These are phyloP conservation scores for Trisateles emortualis DNA, from an alignment of 2,888 invertebrate genomes.

Conservation along the genomic window DNA sequence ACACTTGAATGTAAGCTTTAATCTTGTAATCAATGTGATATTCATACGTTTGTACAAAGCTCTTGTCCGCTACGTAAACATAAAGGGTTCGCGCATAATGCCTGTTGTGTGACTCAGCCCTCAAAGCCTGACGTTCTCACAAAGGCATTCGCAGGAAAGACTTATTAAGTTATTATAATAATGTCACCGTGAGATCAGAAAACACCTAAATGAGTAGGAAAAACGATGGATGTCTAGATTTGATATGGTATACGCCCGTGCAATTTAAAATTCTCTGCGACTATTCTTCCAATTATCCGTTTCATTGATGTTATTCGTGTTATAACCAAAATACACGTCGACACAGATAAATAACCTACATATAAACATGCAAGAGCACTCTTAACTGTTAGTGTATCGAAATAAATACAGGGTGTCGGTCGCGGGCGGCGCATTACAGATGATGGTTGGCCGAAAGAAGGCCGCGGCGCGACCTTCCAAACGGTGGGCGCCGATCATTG, in stretches of 20 bases:
- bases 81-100: constrained; percentile 68
- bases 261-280: constrained; percentile 60
- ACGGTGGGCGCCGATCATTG: constrained; percentile 78
- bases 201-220: constrained; percentile 47
- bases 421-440: constrained; percentile 66
- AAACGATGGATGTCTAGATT: constrained; percentile 59
- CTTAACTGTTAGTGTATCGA: constrained; percentile 80
- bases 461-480: constrained; percentile 84
- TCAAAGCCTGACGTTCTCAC: constrained; percentile 73
- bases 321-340: constrained; percentile 71
- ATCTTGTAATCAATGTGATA: constrained; percentile 56
- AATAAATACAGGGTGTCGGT: constrained; percentile 80
- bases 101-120: constrained; percentile 68
- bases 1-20: constrained; percentile 44
- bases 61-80: constrained; percentile 53
- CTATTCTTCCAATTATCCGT: constrained; percentile 68
- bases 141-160: constrained; percentile 78
- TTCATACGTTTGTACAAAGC: constrained; percentile 49
- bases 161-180: constrained; percentile 76
- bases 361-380: constrained; percentile 80
- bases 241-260: constrained; percentile 61
- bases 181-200: constrained; percentile 74
- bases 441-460: constrained; percentile 79
- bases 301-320: constrained; percentile 68
- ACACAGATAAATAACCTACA: constrained; percentile 83